Conservation (phyloP, 2,797 vertebrate genomes). For the Zenarchopterus dispar region DNA sequence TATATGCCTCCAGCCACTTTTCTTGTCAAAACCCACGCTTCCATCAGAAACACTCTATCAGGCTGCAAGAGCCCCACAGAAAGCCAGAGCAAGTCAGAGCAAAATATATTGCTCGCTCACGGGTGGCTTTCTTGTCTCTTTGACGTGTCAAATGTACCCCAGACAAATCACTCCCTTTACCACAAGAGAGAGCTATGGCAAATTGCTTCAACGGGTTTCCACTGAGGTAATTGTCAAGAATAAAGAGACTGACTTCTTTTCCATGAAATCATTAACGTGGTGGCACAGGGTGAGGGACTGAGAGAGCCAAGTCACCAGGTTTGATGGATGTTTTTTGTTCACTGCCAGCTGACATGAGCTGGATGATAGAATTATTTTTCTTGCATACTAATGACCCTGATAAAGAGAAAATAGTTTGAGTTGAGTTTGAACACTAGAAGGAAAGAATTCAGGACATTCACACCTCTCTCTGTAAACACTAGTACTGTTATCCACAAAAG, state of each 20-base stretch:
- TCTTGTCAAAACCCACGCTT: constrained; percentile 58
- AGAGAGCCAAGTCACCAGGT: constrained; percentile 22
- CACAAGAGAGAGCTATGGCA: constrained; percentile 75
- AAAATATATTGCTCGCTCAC: constrained; percentile 53
- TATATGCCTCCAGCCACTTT: constrained; percentile 48
- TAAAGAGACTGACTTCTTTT: constrained; percentile 76
- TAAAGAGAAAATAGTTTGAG: background rate
- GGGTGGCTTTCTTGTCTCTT: constrained; percentile 75
- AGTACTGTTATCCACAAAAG: too few relatives aligned
- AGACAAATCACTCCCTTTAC: constrained; percentile 73
- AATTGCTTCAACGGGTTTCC: constrained; percentile 81
- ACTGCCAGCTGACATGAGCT: constrained; percentile 46
- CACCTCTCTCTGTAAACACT: too few relatives aligned
- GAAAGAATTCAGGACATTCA: too few relatives aligned
- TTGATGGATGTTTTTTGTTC: constrained; percentile 48
- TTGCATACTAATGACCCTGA: constrained; percentile 9
- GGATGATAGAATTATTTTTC: constrained; percentile 53
- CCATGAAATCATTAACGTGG: constrained; percentile 73
- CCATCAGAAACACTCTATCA: constrained; percentile 63
- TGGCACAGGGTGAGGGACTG: constrained; percentile 42
- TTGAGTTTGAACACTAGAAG: too few relatives aligned
- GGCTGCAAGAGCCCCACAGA: constrained; percentile 31
- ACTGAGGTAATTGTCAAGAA: constrained; percentile 80
- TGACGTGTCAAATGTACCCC: constrained; percentile 68
- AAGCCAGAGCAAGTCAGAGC: constrained; percentile 16